Conservation (phyloP, 2,113 vertebrate species). For the Psittacus erithacus region DNA sequence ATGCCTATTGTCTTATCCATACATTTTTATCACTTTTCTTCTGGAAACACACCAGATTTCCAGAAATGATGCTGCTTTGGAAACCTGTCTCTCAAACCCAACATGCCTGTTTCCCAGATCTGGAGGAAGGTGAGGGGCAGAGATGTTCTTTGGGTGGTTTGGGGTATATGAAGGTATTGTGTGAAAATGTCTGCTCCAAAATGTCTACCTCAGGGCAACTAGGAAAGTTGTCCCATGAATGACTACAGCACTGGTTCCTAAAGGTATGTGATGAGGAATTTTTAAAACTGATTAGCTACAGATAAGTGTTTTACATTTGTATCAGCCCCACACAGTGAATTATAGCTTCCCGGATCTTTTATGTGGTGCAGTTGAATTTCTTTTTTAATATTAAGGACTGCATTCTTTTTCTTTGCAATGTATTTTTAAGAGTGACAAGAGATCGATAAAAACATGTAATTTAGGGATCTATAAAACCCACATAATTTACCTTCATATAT, state of each 20-base stretch:
- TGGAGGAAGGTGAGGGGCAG: rapidly evolving
- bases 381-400: constrained; percentile 20
- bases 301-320: not conserved
- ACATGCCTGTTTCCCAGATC: rapidly evolving
- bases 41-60: not conserved
- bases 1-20: not conserved
- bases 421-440: constrained; percentile 41
- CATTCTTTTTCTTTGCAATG: not conserved
- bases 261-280: not conserved
- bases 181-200: not conserved
- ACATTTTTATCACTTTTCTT: not conserved
- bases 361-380: constrained; percentile 10
- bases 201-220: not conserved
- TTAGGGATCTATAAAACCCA: constrained; percentile 30
- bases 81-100: not conserved
- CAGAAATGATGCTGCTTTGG: not conserved
- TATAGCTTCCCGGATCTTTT: not conserved
- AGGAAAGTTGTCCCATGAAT: not conserved
- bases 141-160: not conserved
- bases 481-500: constrained; percentile 31
- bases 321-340: not conserved
- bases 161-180: not conserved
- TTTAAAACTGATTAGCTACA: not conserved
- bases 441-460: constrained; percentile 52
- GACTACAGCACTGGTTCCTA: not conserved